Percentiles rank a stretch among this genome's conserved stretches.
Conservation (phyloP, 2,888 invertebrate species). For the Panorpa germanica region DNA sequence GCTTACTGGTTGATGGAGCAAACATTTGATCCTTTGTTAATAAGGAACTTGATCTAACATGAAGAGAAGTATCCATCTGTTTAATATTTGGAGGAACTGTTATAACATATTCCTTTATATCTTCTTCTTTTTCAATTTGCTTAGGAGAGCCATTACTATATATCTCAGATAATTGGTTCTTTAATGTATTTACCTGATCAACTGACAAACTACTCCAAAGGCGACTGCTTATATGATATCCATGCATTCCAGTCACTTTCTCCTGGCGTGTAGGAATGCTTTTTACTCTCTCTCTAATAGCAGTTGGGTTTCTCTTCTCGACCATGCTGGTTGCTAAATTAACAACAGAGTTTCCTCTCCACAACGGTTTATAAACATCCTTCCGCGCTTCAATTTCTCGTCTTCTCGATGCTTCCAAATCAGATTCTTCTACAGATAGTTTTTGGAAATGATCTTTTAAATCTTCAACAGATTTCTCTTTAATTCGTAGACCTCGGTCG, state of each 20-base stretch:
- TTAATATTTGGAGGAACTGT: slow-evolving; percentile 27
- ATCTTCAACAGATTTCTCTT: slow-evolving; percentile 78
- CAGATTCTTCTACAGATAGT: slow-evolving; percentile 29
- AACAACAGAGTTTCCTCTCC: slow-evolving; percentile 68
- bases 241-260: slow-evolving; percentile 37
- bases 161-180: slow-evolving; percentile 62
- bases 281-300: slow-evolving; percentile 21
- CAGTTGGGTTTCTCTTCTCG: slow-evolving; percentile 31
- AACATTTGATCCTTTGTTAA: slow-evolving; percentile 17
- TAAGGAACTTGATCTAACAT: slow-evolving; percentile 27
- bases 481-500: slow-evolving; percentile 59
- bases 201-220: slow-evolving; percentile 70
- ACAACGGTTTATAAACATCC: slow-evolving; percentile 61
- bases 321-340: slow-evolving; percentile 57
- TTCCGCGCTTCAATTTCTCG: slow-evolving; percentile 28
- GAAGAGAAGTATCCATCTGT: slow-evolving; percentile 17
- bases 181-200: slow-evolving; percentile 64
- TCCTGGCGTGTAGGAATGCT: slow-evolving; percentile 23
- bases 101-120: slow-evolving; percentile 31
- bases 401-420: slow-evolving; percentile 26
- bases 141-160: slow-evolving; percentile 35
- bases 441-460: slow-evolving; percentile 58
- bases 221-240: too few species aligned
- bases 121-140: slow-evolving; percentile 20
- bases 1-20: slow-evolving; percentile 16